Evolutionary conservation across 2,797 vertebrate genomes (phyloP).

Genomic region (Enteromius paludinosus): DNA sequence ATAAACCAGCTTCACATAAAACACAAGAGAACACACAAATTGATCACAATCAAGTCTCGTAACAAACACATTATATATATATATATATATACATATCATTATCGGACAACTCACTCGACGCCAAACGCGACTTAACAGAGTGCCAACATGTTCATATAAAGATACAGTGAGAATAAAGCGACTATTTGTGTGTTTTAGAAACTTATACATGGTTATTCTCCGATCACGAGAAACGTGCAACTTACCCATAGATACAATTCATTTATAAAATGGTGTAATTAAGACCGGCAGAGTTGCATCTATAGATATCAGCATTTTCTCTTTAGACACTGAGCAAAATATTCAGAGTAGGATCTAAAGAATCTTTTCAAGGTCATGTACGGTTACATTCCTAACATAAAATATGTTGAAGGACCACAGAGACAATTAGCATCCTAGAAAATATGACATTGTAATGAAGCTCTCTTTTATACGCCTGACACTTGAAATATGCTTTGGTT

Average conservation of each 20-base stretch:
- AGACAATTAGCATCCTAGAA: not conserved
- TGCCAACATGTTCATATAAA: too few species aligned
- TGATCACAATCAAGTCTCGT: too few species aligned
- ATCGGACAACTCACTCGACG: too few species aligned
- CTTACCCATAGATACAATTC: not conserved
- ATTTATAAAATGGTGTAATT: not conserved
- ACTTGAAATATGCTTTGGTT: not conserved
- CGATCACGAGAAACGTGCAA: too few species aligned
- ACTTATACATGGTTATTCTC: too few species aligned
- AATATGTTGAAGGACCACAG: not conserved
- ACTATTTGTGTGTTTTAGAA: too few species aligned
- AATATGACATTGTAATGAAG: not conserved
- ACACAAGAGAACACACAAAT: too few species aligned
- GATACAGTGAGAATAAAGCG: too few species aligned
- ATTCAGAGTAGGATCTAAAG: not conserved
- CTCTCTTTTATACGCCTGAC: not conserved
- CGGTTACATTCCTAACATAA: not conserved
- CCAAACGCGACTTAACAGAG: too few species aligned
- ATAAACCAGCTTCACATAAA: too few species aligned
- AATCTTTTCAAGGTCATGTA: not conserved
- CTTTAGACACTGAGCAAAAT: not conserved
- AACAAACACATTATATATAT: too few species aligned
- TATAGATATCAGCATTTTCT: not conserved
- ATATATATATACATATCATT: too few species aligned
- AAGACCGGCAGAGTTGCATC: not conserved